phyloP scores from a whole-genome alignment of 2,888 invertebrate species.

The Linnaemya vulpina region DNA sequence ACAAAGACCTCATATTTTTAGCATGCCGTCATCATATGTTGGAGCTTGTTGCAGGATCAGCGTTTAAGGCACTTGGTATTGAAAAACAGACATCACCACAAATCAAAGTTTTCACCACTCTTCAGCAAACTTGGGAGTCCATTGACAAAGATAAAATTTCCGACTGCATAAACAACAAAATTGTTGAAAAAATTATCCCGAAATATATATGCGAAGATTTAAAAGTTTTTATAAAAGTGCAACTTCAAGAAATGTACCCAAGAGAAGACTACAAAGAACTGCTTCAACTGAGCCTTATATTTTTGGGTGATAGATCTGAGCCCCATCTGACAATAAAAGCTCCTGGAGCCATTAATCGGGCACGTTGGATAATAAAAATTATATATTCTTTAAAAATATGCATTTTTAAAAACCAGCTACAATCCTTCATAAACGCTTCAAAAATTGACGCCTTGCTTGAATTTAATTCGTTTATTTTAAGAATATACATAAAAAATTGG shows the following conservation, averaged over 20 bases:
- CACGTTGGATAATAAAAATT: too few relatives aligned
- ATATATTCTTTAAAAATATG: too few relatives aligned
- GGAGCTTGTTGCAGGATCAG: conserved; percentile 24
- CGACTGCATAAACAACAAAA: conserved; percentile 24
- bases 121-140: conserved; percentile 8
- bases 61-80: conserved; percentile 40
- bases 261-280: too few relatives aligned
- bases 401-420: not conserved
- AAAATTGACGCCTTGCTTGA: too few relatives aligned
- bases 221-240: not conserved
- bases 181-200: conserved; percentile 25
- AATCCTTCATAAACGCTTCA: too few relatives aligned
- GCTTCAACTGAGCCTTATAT: too few relatives aligned
- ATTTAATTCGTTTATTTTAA: too few relatives aligned
- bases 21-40: conserved; percentile 45
- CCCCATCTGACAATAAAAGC: too few relatives aligned
- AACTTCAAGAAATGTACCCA: too few relatives aligned
- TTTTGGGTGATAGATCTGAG: too few relatives aligned
- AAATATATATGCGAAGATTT: not conserved
- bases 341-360: too few relatives aligned
- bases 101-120: conserved; percentile 37
- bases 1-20: conserved; percentile 36
- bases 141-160: conserved; percentile 7
- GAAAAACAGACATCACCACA: conserved; percentile 37
- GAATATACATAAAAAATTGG: too few relatives aligned